A percentile compares a stretch with the other conserved stretches of the same genome.
Conservation (phyloP, 2,113 vertebrate genomes). For the Merops nubicus region DNA sequence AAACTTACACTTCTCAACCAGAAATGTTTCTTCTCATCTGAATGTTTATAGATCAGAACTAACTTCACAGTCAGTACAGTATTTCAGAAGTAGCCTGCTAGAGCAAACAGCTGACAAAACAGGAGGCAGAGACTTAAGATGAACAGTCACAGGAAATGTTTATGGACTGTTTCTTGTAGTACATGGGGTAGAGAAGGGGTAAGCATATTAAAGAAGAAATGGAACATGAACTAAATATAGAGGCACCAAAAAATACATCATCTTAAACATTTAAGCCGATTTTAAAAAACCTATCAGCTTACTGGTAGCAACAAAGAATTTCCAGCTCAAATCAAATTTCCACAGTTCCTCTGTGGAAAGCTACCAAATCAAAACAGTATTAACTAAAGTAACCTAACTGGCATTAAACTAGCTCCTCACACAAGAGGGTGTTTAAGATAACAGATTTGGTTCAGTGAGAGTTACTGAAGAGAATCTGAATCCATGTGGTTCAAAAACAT, state of each 20-base stretch:
- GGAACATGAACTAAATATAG: not conserved
- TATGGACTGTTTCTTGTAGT: not conserved
- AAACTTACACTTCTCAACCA: not conserved
- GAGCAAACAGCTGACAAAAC: not conserved
- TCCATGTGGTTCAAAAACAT: not conserved
- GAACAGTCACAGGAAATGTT: not conserved
- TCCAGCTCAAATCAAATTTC: not conserved
- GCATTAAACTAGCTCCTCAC: not conserved
- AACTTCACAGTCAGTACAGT: not conserved
- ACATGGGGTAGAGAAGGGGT: not conserved
- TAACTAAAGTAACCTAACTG: not conserved
- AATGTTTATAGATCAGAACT: not conserved
- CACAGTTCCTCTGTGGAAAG: not conserved
- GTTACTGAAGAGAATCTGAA: not conserved
- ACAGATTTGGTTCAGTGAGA: not conserved
- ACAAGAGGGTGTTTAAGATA: not conserved
- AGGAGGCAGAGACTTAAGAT: not conserved
- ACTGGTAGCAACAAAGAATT: not conserved
- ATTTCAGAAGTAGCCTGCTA: not conserved
- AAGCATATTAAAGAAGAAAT: not conserved
- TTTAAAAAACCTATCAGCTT: not conserved
- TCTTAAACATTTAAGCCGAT: not conserved
- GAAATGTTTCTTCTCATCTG: not conserved
- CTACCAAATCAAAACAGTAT: not conserved
- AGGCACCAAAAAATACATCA: not conserved